A percentile compares a stretch with the other conserved stretches of the same genome.
phyloP scores from a whole-genome alignment of 2,113 vertebrate species.

The Spea bombifrons region DNA sequence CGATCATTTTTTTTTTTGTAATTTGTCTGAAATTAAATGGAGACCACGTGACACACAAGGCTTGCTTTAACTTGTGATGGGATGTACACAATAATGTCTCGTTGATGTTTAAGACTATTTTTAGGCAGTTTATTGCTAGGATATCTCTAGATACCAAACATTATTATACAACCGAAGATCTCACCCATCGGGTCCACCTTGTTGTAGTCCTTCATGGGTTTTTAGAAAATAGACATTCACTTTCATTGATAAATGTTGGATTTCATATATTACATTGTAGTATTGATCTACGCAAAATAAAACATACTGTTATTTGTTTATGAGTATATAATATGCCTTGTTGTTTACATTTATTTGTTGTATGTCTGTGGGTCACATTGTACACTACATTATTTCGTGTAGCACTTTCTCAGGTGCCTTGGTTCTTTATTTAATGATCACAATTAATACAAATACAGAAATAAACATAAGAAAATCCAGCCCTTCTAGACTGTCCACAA shows the following conservation, averaged over 20 bases:
- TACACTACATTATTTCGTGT: too few species aligned
- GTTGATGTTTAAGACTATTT: neutral
- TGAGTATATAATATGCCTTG: too few species aligned
- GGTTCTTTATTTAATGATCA: too few species aligned
- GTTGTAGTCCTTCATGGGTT: neutral
- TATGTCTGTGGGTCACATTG: too few species aligned
- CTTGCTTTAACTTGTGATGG: neutral
- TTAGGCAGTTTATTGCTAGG: neutral
- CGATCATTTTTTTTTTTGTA: neutral
- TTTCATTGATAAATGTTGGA: neutral
- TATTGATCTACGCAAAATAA: too few species aligned
- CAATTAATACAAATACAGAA: too few species aligned
- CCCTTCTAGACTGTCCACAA: too few species aligned
- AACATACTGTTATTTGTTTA: too few species aligned
- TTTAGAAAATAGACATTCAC: neutral
- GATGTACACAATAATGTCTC: neutral
- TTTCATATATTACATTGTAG: neutral
- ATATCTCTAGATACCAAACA: neutral
- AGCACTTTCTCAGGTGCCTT: too few species aligned
- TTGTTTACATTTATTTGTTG: too few species aligned
- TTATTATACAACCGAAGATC: neutral
- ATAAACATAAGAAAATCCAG: too few species aligned
- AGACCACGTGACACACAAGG: neutral
- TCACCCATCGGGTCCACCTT: neutral
- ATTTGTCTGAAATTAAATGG: slow-evolving; percentile 11